phyloP scores from a whole-genome alignment of 64 coral and sea anemone genomes.

The Trachythela sp. region DNA sequence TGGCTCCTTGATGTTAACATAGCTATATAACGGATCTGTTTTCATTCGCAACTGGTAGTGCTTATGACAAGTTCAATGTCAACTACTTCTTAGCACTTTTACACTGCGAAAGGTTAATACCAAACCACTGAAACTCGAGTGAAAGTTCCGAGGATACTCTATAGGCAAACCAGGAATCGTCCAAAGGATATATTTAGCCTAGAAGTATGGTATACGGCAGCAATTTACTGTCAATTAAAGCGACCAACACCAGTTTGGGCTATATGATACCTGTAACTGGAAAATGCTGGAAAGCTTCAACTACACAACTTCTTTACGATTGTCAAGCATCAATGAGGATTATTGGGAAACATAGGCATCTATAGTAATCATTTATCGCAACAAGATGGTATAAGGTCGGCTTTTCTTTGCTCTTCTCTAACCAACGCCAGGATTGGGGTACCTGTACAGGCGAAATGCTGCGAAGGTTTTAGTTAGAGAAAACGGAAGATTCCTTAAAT shows the following conservation, averaged over 20 bases:
- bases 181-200: background rate
- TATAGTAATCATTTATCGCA: background rate
- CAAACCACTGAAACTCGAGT: background rate
- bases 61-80: background rate
- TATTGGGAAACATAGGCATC: background rate
- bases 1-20: background rate
- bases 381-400: background rate
- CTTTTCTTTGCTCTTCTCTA: too few relatives aligned
- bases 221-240: background rate
- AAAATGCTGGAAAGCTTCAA: background rate
- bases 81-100: background rate
- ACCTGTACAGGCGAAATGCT: too few relatives aligned
- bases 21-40: background rate
- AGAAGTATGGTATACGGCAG: background rate
- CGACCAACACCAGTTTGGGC: background rate
- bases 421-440: too few relatives aligned
- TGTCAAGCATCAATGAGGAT: background rate
- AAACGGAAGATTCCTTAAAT: too few relatives aligned
- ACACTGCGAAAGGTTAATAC: background rate
- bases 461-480: too few relatives aligned
- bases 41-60: conserved; percentile 21
- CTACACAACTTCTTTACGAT: background rate
- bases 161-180: background rate
- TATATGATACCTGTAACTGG: background rate
- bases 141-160: background rate